Percentiles rank a stretch among this genome's conserved stretches.
These are phyloP conservation scores for Myodes glareolus DNA, from an alignment of 2,113 vertebrate genomes.

Conservation along the genomic window DNA sequence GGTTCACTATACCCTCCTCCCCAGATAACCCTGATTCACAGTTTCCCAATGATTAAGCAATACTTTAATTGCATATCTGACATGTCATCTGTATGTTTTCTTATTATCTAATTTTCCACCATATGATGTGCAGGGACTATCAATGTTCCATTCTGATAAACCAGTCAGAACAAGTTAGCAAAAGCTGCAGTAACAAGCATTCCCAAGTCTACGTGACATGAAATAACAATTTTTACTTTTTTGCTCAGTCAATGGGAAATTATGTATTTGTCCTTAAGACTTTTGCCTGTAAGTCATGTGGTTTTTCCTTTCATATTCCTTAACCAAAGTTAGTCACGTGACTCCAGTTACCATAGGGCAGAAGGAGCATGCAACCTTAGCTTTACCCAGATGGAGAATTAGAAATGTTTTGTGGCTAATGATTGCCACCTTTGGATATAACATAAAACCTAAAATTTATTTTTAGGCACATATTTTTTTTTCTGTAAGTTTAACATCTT, in stretches of 20 bases:
- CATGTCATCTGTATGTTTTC: neutral
- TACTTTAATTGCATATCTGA: neutral
- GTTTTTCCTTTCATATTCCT: slow-evolving; percentile 4
- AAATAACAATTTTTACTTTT: neutral
- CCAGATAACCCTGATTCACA: neutral
- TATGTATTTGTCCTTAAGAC: neutral
- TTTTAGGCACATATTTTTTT: neutral
- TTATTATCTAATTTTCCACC: slow-evolving; percentile 13
- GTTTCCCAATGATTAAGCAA: neutral
- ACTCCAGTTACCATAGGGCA: neutral
- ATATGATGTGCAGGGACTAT: neutral
- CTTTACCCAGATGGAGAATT: neutral
- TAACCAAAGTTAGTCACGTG: neutral
- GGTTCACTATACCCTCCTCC: neutral
- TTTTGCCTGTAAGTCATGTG: neutral
- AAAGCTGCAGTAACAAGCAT: neutral
- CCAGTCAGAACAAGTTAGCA: neutral
- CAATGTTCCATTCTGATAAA: neutral
- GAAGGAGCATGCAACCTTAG: neutral
- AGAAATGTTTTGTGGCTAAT: slow-evolving; percentile 1
- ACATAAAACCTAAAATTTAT: neutral
- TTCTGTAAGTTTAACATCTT: neutral
- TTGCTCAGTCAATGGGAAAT: neutral
- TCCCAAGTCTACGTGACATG: neutral
- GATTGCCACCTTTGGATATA: neutral